phyloP scores from a whole-genome alignment of 1,140 invertebrate species.

The Arctopsyche grandis region DNA sequence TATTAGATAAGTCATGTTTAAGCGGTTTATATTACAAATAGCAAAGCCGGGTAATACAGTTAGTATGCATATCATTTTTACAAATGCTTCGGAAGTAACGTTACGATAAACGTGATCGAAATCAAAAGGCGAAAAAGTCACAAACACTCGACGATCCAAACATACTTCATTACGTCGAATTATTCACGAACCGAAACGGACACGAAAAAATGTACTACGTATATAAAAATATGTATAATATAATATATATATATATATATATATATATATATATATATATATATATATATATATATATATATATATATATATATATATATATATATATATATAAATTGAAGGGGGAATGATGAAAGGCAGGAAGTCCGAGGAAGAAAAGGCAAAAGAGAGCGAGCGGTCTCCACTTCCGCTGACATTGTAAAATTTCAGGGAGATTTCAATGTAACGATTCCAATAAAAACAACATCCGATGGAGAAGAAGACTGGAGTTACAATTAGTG shows the following conservation, averaged over 20 bases:
- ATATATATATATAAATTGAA: background rate
- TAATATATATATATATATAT: background rate
- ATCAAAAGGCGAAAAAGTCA: background rate
- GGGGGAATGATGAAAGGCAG: background rate
- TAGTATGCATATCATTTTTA: too few relatives aligned
- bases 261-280: background rate
- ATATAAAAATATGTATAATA: background rate
- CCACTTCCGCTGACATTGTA: slow-evolving; percentile 25
- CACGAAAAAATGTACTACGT: background rate
- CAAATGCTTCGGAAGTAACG: too few relatives aligned
- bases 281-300: background rate
- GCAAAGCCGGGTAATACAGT: too few relatives aligned
- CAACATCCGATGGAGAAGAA: slow-evolving; percentile 35
- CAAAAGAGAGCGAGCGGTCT: background rate
- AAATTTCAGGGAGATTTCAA: slow-evolving; percentile 24
- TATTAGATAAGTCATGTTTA: too few relatives aligned
- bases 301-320: background rate
- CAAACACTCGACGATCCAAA: background rate
- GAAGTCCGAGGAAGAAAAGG: background rate
- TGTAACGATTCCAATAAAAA: slow-evolving; percentile 41
- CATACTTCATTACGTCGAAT: background rate
- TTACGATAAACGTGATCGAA: too few relatives aligned
- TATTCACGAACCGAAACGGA: background rate
- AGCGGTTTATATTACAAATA: too few relatives aligned
- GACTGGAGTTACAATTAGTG: slow-evolving; percentile 37